Evolutionary conservation across 2,888 invertebrate species (phyloP).

Genomic region (Ctena decussata): DNA sequence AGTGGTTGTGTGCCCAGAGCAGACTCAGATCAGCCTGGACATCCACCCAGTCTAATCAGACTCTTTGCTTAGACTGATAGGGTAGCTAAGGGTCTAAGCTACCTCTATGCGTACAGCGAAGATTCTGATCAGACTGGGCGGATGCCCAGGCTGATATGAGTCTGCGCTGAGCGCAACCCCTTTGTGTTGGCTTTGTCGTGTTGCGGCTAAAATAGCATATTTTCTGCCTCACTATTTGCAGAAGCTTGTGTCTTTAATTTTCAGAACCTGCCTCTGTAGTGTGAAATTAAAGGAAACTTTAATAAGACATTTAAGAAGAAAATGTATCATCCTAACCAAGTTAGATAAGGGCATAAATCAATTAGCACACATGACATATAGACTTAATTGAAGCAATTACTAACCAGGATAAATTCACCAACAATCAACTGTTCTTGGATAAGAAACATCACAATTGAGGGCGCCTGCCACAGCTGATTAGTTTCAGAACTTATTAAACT

Average conservation of each 20-base stretch:
- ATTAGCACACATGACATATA: constrained; percentile 10
- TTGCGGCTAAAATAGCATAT: too few species aligned
- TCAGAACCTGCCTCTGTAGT: too few species aligned
- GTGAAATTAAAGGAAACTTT: neutral
- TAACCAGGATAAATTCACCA: constrained; percentile 11
- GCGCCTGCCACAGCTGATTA: constrained; percentile 33
- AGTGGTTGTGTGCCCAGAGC: too few species aligned
- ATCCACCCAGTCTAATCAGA: too few species aligned
- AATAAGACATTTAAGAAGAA: neutral
- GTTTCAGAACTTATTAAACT: constrained; percentile 44
- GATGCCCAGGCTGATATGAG: neutral
- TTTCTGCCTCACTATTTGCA: too few species aligned
- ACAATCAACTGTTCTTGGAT: constrained; percentile 10
- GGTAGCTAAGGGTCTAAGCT: too few species aligned
- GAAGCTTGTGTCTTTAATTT: too few species aligned
- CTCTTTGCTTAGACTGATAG: too few species aligned
- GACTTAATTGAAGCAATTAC: constrained; percentile 13
- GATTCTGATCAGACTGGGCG: neutral
- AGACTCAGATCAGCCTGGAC: too few species aligned
- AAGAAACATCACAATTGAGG: constrained; percentile 10
- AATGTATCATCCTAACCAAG: neutral
- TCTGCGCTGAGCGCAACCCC: too few species aligned
- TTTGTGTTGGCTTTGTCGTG: too few species aligned
- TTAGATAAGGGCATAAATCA: constrained; percentile 7
- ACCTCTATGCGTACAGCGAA: too few species aligned